Evolutionary conservation across 1,140 invertebrate species (phyloP).

Genomic region (Dolichoris vasculosae): DNA sequence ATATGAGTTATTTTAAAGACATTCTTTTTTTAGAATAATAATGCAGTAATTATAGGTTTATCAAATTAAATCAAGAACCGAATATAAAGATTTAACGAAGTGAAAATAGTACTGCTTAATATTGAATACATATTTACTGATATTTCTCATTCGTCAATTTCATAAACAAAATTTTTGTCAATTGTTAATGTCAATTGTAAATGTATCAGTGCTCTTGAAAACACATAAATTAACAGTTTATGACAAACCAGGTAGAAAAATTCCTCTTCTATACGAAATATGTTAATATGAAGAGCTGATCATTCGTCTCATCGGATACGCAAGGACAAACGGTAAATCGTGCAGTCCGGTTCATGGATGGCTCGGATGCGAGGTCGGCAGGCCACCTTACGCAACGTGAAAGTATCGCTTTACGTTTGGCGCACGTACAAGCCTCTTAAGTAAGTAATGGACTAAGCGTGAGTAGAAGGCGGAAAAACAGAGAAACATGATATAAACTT

Average conservation of each 20-base stretch:
- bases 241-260: background rate
- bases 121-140: no score
- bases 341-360: background rate
- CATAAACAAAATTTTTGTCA: no score
- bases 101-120: no score
- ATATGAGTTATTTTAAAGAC: no score
- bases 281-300: background rate
- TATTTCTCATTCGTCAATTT: no score
- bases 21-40: no score
- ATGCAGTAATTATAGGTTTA: no score
- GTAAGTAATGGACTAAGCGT: background rate
- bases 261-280: background rate
- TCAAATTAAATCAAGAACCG: no score
- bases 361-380: background rate
- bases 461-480: slow-evolving; percentile 4
- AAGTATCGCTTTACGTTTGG: slow-evolving; percentile 44
- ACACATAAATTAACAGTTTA: no score
- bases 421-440: slow-evolving; percentile 10
- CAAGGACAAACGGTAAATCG: background rate
- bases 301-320: background rate
- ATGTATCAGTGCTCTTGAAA: no score
- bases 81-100: no score
- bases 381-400: slow-evolving; percentile 46
- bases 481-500: slow-evolving; percentile 19
- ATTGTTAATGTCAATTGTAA: no score